phyloP scores from a whole-genome alignment of 2,113 vertebrate genomes.

The Psittacus erithacus region DNA sequence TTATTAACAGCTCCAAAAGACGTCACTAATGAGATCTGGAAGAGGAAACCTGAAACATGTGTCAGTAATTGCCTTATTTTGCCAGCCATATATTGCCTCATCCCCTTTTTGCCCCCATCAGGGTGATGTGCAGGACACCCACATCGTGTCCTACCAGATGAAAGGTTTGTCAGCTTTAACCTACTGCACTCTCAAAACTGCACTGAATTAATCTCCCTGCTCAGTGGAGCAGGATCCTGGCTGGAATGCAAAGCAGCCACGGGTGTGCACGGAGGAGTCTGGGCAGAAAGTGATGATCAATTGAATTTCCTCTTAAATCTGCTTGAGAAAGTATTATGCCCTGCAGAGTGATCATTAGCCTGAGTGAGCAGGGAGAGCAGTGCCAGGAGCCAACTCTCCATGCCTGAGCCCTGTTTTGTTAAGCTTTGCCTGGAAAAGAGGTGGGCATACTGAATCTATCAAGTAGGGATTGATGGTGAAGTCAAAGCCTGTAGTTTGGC shows the following conservation, averaged over 20 bases:
- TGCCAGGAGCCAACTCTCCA: not conserved
- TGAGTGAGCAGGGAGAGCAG: not conserved
- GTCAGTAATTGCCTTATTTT: constrained; percentile 6
- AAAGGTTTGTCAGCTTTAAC: not conserved
- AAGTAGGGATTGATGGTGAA: not conserved
- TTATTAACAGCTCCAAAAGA: not conserved
- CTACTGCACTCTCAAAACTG: not conserved
- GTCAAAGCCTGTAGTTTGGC: not conserved
- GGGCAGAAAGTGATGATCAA: constrained; percentile 16
- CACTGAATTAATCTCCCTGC: constrained; percentile 22
- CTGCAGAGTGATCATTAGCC: not conserved
- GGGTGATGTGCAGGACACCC: not conserved
- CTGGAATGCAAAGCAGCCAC: constrained; percentile 43
- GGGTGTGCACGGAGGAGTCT: not conserved
- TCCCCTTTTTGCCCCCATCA: not conserved
- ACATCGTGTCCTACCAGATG: not conserved
- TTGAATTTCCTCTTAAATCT: not conserved
- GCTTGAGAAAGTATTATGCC: not conserved
- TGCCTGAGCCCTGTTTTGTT: not conserved
- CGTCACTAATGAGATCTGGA: not conserved
- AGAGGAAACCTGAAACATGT: not conserved
- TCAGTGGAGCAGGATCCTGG: not conserved
- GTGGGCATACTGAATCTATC: accelerated
- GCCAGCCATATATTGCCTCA: not conserved
- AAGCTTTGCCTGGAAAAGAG: not conserved